Conservation (phyloP, 23 tunicate species). For the Trididemnum clinides region DNA sequence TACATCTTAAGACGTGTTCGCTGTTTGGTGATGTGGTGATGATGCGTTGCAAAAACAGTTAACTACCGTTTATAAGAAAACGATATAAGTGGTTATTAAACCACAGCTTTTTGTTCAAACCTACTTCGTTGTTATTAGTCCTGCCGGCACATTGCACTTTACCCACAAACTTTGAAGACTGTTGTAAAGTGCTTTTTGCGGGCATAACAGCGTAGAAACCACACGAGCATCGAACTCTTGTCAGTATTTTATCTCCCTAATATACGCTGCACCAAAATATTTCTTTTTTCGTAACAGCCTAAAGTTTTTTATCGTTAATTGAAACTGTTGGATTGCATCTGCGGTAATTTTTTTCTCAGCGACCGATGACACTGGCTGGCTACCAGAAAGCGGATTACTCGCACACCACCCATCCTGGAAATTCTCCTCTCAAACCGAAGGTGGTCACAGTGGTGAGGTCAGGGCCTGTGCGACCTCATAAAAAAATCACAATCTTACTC, state of each 20-base stretch:
- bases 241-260: too few species aligned
- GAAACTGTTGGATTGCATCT: background rate
- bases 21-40: too few species aligned
- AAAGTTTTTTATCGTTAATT: background rate
- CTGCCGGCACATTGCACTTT: too few species aligned
- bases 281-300: background rate
- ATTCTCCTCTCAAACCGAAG: constrained; percentile 92
- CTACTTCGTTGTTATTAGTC: too few species aligned
- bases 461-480: constrained; percentile 71
- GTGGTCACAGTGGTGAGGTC: constrained; percentile 92
- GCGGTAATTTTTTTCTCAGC: constrained; percentile 43
- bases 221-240: too few species aligned
- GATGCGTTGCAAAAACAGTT: too few species aligned
- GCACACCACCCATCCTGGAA: constrained; percentile 79
- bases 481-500: constrained; percentile 82
- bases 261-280: background rate
- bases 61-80: too few species aligned
- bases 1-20: background rate
- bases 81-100: too few species aligned
- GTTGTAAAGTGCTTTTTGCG: too few species aligned
- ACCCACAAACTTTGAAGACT: too few species aligned
- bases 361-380: constrained; percentile 84
- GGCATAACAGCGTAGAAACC: too few species aligned
- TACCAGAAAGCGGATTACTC: constrained; percentile 68
- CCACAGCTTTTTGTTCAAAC: too few species aligned